Evolutionary conservation across 2,797 vertebrate species (phyloP), one percentile per base, ranked within the genome.

Genomic region (Pitangus sulphuratus): DNA sequence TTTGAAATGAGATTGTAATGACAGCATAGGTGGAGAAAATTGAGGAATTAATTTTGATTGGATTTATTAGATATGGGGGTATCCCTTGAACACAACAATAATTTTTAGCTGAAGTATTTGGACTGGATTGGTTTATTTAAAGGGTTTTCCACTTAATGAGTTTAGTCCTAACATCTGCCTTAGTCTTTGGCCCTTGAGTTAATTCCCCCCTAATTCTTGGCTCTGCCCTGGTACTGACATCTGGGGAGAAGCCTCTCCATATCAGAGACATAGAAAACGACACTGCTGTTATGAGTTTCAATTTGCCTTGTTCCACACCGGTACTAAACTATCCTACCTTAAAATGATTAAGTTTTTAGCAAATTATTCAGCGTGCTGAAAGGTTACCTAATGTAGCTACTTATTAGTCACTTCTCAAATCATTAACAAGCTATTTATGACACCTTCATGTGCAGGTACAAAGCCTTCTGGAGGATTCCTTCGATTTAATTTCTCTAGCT

Each of bases 381-480:
- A 96, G 93, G 92, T 93, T 96, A 87, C 45, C 44, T n/a, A 47
- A 15, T 95, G 91, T 92, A 95, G 39, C 91, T 95, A 86, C 93
- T 90, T 95, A 89, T 75, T 89, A 94, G 84, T 84, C 76, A 83
- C 58, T 93, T 94, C 71, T 87, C 65, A 84, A 92, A 84, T 89
- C 57, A 66, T 95, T 93, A 93, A 84, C 91, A 92, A 89, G 92
- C 76, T 89, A 61, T 89, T 87, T 91, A 80, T 93, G 93, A 95
- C 92, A 94, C 82, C 82, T 92, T 77, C 65, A 25, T 90, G 58
- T 80, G 69, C 82, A 89, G 93, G 76, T 96, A 96, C 93, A 97
- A 94, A 96, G 89, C 60, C 81, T 97, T 92, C 60, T 92, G 64
- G 77, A 94, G 90, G 68, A 93, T 94, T 95, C 78, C 84, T 95